These are phyloP conservation scores for Hylyphantes graminicola DNA, from an alignment of 1,140 invertebrate species.

Conservation along the genomic window DNA sequence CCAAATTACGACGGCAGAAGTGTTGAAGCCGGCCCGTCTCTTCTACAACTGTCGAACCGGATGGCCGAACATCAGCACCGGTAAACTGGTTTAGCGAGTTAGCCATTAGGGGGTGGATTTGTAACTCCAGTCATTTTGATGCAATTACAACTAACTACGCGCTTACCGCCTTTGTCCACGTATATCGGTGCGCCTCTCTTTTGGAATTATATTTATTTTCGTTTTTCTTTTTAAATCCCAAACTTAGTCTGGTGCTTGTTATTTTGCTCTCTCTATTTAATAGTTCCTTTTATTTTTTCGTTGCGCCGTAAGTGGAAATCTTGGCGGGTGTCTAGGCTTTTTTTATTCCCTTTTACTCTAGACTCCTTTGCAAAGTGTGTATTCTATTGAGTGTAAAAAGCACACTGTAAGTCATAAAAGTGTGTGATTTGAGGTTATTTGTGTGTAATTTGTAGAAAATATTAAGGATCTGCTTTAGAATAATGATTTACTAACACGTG, in stretches of 20 bases:
- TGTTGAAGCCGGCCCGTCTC: constrained; percentile 19
- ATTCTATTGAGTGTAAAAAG: constrained; percentile 13
- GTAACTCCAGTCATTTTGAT: constrained; percentile 51
- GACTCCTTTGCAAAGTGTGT: background rate
- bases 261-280: constrained; percentile 43
- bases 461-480: constrained; percentile 31
- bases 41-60: constrained; percentile 45
- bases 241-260: constrained; percentile 35
- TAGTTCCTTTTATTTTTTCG: constrained; percentile 49
- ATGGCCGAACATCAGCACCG: constrained; percentile 44
- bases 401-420: constrained; percentile 23
- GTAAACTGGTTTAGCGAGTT: constrained; percentile 59
- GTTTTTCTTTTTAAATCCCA: constrained; percentile 7
- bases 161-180: constrained; percentile 40
- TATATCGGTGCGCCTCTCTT: constrained; percentile 20
- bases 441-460: constrained; percentile 37
- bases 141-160: constrained; percentile 52
- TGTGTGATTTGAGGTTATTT: constrained; percentile 36
- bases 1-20: constrained; percentile 39
- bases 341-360: constrained; percentile 1
- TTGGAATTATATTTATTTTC: constrained; percentile 24
- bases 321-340: constrained; percentile 36
- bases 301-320: constrained; percentile 41
- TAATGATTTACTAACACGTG: constrained; percentile 18
- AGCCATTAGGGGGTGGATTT: constrained; percentile 52